Percentiles rank a stretch among this genome's conserved stretches.
Evolutionary conservation across 1,140 invertebrate genomes (phyloP).

Genomic region (Gryllus bimaculatus): DNA sequence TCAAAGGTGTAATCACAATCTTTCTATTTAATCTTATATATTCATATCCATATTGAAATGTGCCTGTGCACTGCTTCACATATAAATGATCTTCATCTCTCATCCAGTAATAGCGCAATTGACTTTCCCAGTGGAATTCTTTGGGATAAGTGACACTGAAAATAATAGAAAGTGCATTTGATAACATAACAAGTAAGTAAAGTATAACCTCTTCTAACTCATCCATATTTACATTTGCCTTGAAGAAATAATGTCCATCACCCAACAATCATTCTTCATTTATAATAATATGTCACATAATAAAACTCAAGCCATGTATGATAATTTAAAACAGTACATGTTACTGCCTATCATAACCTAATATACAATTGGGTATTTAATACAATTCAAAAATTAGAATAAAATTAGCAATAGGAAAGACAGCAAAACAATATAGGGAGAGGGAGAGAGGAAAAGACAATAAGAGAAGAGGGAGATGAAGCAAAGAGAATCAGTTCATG

Average conservation of each 20-base stretch:
- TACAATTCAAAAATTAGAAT: not conserved
- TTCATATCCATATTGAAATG: slow-evolving; percentile 85
- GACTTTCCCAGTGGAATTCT: slow-evolving; percentile 89
- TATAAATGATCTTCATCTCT: slow-evolving; percentile 69
- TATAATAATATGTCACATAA: too few species aligned
- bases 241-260: too few species aligned
- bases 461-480: too few species aligned
- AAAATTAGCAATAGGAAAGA: not conserved
- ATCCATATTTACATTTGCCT: too few species aligned
- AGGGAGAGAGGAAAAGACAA: too few species aligned
- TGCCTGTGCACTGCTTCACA: slow-evolving; percentile 68
- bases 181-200: not conserved
- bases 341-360: too few species aligned
- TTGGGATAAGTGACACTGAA: slow-evolving; percentile 63
- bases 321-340: too few species aligned
- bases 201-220: too few species aligned
- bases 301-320: too few species aligned
- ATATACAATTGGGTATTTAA: too few species aligned
- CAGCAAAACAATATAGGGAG: not conserved
- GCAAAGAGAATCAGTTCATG: too few species aligned
- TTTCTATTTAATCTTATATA: slow-evolving; percentile 88
- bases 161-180: slow-evolving; percentile 3
- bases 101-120: slow-evolving; percentile 84
- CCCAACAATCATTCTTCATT: too few species aligned
- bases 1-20: slow-evolving; percentile 81